Evolutionary conservation across 1,140 invertebrate genomes (phyloP).

Genomic region (Drosophila azteca): DNA sequence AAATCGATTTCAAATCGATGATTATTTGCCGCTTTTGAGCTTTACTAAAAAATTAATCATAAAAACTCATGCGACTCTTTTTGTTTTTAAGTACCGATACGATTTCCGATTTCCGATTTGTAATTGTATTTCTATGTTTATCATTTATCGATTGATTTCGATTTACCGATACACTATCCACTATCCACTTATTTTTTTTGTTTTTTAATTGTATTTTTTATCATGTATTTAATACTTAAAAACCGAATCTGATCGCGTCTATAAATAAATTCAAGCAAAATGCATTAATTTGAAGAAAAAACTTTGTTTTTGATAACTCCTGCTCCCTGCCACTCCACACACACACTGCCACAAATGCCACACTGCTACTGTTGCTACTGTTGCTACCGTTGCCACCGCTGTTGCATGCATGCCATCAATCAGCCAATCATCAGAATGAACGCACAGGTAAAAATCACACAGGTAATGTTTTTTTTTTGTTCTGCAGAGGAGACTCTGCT

Average conservation of each 20-base stretch:
- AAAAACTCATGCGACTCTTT: constrained; percentile 83
- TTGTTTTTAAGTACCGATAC: constrained; percentile 62
- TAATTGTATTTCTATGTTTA: constrained; percentile 69
- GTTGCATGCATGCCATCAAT: constrained; percentile 47
- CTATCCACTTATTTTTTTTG: constrained; percentile 43
- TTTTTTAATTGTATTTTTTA: constrained; percentile 77
- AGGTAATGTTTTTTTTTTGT: constrained; percentile 36
- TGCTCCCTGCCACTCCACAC: constrained; percentile 8
- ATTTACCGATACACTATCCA: constrained; percentile 14
- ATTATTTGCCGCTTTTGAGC: constrained; percentile 66
- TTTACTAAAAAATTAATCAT: constrained; percentile 84
- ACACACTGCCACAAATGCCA: constrained; percentile 31
- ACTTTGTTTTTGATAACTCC: constrained; percentile 60
- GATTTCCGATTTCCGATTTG: constrained; percentile 25
- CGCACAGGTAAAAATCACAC: constrained; percentile 19
- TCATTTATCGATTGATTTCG: constrained; percentile 44
- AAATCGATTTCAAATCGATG: constrained; percentile 33
- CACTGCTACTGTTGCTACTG: constrained; percentile 22
- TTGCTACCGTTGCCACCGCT: constrained; percentile 25
- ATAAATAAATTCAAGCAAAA: constrained; percentile 72
- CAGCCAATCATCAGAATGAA: constrained; percentile 42
- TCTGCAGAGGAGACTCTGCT: constrained; percentile 11
- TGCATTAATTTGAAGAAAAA: constrained; percentile 50
- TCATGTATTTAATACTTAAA: constrained; percentile 79
- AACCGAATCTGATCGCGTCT: constrained; percentile 62